Base-by-base conservation (phyloP, 2,113 vertebrate genomes). In the Malurus alboscapulatus region DNA sequence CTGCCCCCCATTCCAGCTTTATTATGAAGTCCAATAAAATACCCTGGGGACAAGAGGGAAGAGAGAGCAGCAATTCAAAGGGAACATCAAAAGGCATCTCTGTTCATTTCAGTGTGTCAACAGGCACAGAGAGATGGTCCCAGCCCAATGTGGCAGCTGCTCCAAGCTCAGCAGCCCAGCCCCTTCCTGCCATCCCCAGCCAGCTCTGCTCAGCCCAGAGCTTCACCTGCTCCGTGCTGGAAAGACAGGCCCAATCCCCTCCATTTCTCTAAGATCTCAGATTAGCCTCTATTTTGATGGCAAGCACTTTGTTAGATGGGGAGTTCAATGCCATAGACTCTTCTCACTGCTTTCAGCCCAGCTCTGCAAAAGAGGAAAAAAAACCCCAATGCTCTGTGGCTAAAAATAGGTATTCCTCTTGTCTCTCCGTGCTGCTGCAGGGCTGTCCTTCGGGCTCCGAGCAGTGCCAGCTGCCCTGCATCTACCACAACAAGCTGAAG, bases 71-170 rank as follows among this genome's bases (percentile, higher is more conserved):
- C 6, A 5, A 87, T 81, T 92, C 83, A 84, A 90, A 95, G 62
- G 62, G 36, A 95, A 88, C 76, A 87, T 79, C 88, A 77, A 81
- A 93, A 85, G 61, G 50, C 27, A 88, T 57, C 68, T 85, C 80
- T 62, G 11, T 47, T 63, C 19, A 16, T 86, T 84, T 91, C 34
- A 88, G 40, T 0, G 0, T 48, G 44, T 67, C 55, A 91, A 54
- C 34, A 63, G 57, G 51, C 73, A 32, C 12, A 2, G 66, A 44
- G 68, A 53, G 83, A 77, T 80, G 68, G 50, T 91, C 84, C 50
- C 76, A 61, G 72, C 38, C 53, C 66, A 69, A 27, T 2, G 8
- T 0, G 0, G 42, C 6, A 19, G 45, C 73, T 79, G 68, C 25
- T 87, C 53, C 3, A 3, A 84, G 55, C 3, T 0, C 26, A 59